Percentiles rank a stretch among this genome's conserved stretches.
Conservation (phyloP, 2,113 vertebrate species). For the Corythornis vintsioides region DNA sequence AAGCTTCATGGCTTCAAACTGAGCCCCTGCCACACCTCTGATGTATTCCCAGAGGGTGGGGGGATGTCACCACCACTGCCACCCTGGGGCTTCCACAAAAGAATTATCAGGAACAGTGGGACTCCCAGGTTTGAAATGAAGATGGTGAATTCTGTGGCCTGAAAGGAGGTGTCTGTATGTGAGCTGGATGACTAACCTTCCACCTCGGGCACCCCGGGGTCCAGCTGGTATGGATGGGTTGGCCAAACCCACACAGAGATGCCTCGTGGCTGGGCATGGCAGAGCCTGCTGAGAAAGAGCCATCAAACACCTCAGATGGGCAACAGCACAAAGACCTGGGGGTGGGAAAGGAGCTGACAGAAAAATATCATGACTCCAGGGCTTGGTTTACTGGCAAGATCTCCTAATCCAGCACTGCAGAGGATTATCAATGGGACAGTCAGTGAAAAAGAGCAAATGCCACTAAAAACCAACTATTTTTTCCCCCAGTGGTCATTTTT, state of each 20-base stretch:
- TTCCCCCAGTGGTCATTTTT: not conserved
- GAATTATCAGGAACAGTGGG: not conserved
- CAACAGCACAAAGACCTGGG: not conserved
- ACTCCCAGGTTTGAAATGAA: not conserved
- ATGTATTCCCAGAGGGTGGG: not conserved
- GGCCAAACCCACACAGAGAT: not conserved
- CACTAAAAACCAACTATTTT: not conserved
- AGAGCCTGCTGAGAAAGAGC: not conserved
- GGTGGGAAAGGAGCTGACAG: not conserved
- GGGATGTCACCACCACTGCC: not conserved
- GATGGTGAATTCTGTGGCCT: not conserved
- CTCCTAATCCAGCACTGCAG: not conserved
- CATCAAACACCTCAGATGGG: not conserved
- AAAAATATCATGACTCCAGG: not conserved
- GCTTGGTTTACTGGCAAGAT: not conserved
- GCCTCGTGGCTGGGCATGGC: accelerated
- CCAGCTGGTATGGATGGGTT: not conserved
- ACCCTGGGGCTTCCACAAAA: not conserved
- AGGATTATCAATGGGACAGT: not conserved
- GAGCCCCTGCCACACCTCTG: not conserved
- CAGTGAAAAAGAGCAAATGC: not conserved
- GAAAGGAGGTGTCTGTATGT: not conserved
- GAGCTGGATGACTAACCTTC: not conserved
- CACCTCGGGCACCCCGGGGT: not conserved
- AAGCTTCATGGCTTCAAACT: not conserved